Conservation (phyloP, 2,797 vertebrate species). For the Ctenochaetus hawaiiensis region DNA sequence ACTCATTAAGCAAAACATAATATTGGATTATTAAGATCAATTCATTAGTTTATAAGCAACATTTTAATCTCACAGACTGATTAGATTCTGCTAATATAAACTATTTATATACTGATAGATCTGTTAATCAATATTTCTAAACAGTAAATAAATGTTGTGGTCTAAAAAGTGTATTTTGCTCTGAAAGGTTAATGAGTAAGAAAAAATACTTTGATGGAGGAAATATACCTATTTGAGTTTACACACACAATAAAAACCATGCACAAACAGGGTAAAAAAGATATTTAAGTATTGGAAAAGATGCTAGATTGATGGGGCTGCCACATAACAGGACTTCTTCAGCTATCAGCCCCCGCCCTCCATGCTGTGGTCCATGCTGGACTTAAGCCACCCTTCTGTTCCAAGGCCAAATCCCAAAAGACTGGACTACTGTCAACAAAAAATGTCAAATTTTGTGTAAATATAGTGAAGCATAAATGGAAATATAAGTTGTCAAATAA, state of each 20-base stretch:
- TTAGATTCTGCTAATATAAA: background rate
- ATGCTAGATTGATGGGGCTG: background rate
- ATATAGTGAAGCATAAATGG: background rate
- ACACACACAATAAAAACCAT: background rate
- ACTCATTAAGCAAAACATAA: background rate
- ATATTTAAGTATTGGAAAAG: background rate
- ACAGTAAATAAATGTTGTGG: background rate
- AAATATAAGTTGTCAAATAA: background rate
- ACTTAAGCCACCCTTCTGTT: background rate
- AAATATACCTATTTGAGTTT: background rate
- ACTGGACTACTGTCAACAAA: background rate
- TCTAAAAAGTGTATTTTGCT: background rate
- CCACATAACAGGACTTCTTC: background rate
- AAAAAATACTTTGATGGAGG: background rate
- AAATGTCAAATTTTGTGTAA: background rate
- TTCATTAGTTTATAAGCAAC: background rate
- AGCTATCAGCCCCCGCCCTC: background rate
- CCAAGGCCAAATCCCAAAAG: background rate
- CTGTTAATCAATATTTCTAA: background rate
- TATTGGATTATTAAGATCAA: background rate
- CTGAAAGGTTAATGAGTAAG: background rate
- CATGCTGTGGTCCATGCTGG: background rate
- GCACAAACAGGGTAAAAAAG: background rate
- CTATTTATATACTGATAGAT: background rate
- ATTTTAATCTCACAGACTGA: background rate